A percentile compares a stretch with the other conserved stretches of the same genome.
These are phyloP conservation scores for Coelogynopora nodosa DNA, from an alignment of 2,888 invertebrate species.

Conservation along the genomic window DNA sequence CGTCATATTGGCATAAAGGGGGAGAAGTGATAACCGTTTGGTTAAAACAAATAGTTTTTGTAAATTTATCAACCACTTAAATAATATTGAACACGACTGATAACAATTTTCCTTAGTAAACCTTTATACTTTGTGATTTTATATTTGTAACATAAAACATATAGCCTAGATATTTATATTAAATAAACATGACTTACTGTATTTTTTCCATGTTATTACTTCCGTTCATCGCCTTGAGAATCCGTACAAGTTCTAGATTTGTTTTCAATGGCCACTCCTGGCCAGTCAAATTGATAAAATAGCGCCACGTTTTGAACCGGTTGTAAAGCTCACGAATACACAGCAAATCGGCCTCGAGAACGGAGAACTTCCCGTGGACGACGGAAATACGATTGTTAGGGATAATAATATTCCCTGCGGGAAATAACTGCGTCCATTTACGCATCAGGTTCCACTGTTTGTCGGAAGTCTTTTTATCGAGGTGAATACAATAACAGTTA, in stretches of 20 bases:
- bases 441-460: slow-evolving; percentile 49
- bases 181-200: too few relatives aligned
- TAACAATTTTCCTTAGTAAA: too few relatives aligned
- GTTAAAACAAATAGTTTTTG: too few relatives aligned
- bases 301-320: background rate
- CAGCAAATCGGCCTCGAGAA: slow-evolving; percentile 46
- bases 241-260: slow-evolving; percentile 47
- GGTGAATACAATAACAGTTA: slow-evolving; percentile 57
- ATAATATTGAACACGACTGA: too few relatives aligned
- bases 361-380: slow-evolving; percentile 43
- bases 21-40: too few relatives aligned
- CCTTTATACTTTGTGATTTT: too few relatives aligned
- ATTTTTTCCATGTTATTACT: slow-evolving; percentile 40
- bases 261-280: slow-evolving; percentile 48
- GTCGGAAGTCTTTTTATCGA: slow-evolving; percentile 52
- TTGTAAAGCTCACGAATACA: slow-evolving; percentile 39
- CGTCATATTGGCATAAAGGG: too few relatives aligned
- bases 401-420: slow-evolving; percentile 53
- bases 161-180: too few relatives aligned
- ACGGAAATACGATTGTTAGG: slow-evolving; percentile 50
- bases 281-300: slow-evolving; percentile 48
- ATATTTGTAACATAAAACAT: too few relatives aligned
- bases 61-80: too few relatives aligned
- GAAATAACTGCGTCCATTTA: slow-evolving; percentile 51
- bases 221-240: slow-evolving; percentile 46